Conservation (phyloP, 2,797 vertebrate species). For the Pipistrellus pipistrellus region DNA sequence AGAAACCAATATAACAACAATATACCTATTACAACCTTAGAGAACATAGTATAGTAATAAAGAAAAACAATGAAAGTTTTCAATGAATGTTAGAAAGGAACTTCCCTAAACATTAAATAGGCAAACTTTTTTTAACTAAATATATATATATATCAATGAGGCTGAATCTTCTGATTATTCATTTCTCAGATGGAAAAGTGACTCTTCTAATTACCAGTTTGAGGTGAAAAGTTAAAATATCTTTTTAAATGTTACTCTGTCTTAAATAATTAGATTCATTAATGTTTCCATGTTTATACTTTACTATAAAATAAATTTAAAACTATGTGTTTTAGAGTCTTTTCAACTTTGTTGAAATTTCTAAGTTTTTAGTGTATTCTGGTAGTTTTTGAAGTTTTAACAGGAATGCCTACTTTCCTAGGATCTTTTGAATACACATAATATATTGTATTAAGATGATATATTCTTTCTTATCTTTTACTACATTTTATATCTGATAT, state of each 20-base stretch:
- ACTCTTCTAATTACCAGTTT: slow-evolving; percentile 29
- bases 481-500: neutral
- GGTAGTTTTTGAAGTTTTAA: slow-evolving; percentile 9
- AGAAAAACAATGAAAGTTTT: neutral
- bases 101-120: slow-evolving; percentile 12
- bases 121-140: slow-evolving; percentile 23
- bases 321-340: neutral
- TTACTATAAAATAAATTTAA: slow-evolving; percentile 31
- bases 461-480: neutral
- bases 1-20: neutral
- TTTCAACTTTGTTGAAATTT: neutral
- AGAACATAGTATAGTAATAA: neutral
- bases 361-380: neutral
- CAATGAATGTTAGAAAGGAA: neutral
- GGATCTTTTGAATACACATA: neutral
- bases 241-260: neutral
- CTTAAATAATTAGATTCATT: slow-evolving; percentile 35
- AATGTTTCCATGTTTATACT: slow-evolving; percentile 28
- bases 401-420: neutral
- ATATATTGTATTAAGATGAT: neutral
- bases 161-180: slow-evolving; percentile 39
- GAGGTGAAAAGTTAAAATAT: neutral
- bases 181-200: slow-evolving; percentile 29
- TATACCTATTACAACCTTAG: neutral
- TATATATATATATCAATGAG: too few species aligned